Evolutionary conservation across 92 coral and sea anemone genomes (phyloP).

Genomic region (Virgularia gustaviana): DNA sequence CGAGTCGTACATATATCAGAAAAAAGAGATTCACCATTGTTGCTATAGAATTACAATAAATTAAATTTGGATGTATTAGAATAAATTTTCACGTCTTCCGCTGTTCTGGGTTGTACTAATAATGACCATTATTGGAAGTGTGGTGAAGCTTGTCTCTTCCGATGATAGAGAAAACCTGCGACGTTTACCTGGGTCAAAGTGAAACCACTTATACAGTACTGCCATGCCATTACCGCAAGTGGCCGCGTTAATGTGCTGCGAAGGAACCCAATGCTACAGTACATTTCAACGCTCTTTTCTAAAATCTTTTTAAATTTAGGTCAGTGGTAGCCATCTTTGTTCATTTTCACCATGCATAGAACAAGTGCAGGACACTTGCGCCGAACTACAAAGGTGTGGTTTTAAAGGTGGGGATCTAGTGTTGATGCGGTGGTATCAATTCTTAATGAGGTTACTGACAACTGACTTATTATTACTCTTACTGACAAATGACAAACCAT

Average conservation of each 20-base stretch:
- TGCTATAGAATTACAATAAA: no score
- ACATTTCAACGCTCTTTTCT: not conserved
- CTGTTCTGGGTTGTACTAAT: no score
- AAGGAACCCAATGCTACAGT: no score
- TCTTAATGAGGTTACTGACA: not conserved
- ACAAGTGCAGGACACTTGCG: conserved; percentile 94
- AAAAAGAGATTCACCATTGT: no score
- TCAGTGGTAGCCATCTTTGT: conserved; percentile 79
- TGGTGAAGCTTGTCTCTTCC: not conserved
- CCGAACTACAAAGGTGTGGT: conserved; percentile 56
- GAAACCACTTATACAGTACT: no score
- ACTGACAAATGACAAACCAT: no score
- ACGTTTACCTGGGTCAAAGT: no score
- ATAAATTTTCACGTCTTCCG: no score
- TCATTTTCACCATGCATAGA: conserved; percentile 98
- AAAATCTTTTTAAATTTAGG: conserved; percentile 33
- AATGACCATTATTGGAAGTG: not conserved
- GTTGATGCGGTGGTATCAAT: not conserved
- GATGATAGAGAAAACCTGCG: not conserved
- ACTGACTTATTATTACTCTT: not conserved
- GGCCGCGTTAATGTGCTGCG: no score
- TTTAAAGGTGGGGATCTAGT: conserved; percentile 66
- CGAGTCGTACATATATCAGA: no score
- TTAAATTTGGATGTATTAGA: no score
- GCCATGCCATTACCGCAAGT: no score